Evolutionary conservation across 2,113 vertebrate species (phyloP).

Genomic region (Bos taurus): DNA sequence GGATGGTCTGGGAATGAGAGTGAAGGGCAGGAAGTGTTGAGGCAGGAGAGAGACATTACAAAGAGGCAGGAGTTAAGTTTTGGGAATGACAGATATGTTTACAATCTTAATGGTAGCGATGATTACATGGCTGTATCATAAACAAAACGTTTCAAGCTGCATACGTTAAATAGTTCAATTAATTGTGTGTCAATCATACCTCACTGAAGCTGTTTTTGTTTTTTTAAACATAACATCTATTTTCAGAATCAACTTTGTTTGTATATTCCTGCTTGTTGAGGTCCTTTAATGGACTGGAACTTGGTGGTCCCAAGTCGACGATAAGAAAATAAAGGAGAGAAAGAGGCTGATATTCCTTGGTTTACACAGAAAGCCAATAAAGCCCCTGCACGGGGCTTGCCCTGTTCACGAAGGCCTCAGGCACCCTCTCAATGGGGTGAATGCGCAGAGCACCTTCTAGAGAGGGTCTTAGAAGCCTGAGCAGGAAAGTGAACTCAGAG

Average conservation of each 20-base stretch:
- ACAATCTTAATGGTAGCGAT: background rate
- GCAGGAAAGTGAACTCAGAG: no score
- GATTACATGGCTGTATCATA: background rate
- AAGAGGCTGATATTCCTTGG: no score
- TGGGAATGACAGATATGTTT: background rate
- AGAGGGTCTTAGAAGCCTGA: no score
- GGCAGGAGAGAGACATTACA: background rate
- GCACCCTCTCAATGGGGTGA: no score
- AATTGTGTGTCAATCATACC: background rate
- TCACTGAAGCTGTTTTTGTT: background rate
- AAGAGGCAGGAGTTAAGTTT: background rate
- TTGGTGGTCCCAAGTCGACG: no score
- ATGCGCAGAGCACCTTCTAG: no score
- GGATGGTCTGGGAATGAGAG: background rate
- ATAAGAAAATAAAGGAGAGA: no score
- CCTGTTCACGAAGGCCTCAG: no score
- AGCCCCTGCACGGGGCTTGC: no score
- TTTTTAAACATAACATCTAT: background rate
- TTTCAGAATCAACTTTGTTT: background rate
- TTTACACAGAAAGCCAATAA: no score
- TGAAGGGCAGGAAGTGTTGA: background rate
- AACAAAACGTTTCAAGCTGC: background rate
- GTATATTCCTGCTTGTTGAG: background rate
- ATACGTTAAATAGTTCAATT: background rate
- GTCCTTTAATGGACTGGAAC: no score